These are phyloP conservation scores for Noctilio leporinus DNA, from an alignment of 2,113 vertebrate species.

Conservation along the genomic window DNA sequence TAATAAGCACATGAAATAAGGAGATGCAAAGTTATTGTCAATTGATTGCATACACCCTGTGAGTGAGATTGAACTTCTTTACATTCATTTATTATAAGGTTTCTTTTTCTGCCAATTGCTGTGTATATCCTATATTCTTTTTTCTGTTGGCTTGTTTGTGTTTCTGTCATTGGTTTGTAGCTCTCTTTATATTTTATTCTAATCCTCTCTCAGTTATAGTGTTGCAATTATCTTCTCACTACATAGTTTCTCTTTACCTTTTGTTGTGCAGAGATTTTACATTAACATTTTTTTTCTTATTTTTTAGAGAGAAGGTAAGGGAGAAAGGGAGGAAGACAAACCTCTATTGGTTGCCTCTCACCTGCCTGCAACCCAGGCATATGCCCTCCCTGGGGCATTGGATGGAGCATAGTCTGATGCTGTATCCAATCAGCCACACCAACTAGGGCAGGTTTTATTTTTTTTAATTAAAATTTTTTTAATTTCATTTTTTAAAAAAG, in stretches of 20 bases:
- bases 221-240: neutral
- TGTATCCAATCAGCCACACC: too few species aligned
- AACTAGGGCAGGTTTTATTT: neutral
- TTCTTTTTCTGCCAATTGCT: neutral
- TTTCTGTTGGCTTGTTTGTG: neutral
- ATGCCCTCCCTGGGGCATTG: too few species aligned
- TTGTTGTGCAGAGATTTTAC: neutral
- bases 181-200: neutral
- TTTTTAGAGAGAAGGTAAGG: too few species aligned
- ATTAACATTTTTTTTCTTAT: neutral
- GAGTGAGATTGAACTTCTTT: neutral
- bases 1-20: too few species aligned
- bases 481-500: too few species aligned
- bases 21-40: too few species aligned
- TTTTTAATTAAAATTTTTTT: too few species aligned
- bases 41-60: too few species aligned
- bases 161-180: neutral
- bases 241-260: neutral
- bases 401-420: too few species aligned
- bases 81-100: neutral
- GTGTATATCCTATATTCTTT: neutral
- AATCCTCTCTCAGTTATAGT: neutral
- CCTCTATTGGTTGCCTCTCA: too few species aligned
- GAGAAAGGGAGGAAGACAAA: too few species aligned
- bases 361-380: too few species aligned